These are phyloP conservation scores for Dasypogon diadema DNA, from an alignment of 2,888 invertebrate species.

Conservation along the genomic window DNA sequence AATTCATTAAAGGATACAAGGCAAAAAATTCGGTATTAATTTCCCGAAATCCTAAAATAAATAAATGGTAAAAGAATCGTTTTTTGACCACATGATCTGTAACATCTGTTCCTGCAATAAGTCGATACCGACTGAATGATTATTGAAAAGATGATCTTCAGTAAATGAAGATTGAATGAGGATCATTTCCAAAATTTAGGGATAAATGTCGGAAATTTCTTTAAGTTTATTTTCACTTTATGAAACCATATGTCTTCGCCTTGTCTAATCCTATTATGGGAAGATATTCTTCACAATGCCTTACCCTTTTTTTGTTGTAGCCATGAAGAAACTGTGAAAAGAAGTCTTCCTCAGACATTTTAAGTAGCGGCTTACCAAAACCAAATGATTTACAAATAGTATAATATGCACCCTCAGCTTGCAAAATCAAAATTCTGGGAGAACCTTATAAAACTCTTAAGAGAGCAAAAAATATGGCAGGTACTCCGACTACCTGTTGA, in stretches of 20 bases:
- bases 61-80: not conserved
- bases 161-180: not conserved
- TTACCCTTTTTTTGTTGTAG: slow-evolving; percentile 10
- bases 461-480: not conserved
- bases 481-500: slow-evolving; percentile 16
- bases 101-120: not conserved
- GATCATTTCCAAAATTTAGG: not conserved
- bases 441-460: not conserved
- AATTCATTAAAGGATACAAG: too few species aligned
- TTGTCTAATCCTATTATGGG: not conserved
- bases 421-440: not conserved
- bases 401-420: not conserved
- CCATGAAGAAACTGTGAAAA: not conserved
- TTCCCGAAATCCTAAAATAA: too few species aligned
- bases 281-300: not conserved
- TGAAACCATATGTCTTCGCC: not conserved
- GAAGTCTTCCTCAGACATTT: not conserved
- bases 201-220: not conserved
- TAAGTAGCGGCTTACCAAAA: not conserved
- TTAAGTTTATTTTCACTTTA: not conserved
- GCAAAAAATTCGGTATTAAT: too few species aligned
- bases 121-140: not conserved
- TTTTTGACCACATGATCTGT: not conserved
- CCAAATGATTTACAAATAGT: not conserved
- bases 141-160: not conserved